Percentiles rank a stretch among this genome's conserved stretches.
phyloP scores from a whole-genome alignment of 2,113 vertebrate genomes.

The Sula dactylatra region DNA sequence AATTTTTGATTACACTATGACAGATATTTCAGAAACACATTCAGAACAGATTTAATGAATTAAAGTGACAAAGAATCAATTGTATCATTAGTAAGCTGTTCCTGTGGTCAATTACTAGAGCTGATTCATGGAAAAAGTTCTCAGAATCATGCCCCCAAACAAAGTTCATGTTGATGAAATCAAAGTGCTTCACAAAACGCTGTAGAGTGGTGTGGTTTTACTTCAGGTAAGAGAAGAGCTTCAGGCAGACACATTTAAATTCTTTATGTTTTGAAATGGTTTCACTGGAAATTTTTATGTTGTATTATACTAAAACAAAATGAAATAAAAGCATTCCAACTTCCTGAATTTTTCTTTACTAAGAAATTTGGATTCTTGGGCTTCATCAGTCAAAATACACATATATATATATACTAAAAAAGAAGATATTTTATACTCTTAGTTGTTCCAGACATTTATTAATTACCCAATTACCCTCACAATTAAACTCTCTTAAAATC shows the following conservation, averaged over 20 bases:
- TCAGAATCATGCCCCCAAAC: neutral
- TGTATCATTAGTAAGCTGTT: neutral
- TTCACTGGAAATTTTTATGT: neutral
- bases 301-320: neutral
- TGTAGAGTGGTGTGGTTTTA: neutral
- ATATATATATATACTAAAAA: neutral
- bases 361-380: neutral
- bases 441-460: neutral
- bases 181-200: neutral
- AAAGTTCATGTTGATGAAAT: neutral
- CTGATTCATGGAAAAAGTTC: neutral
- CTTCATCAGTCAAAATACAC: neutral
- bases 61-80: slow-evolving; percentile 10
- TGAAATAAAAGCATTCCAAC: neutral
- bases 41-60: neutral
- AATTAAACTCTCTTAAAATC: neutral
- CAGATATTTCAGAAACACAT: neutral
- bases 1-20: neutral
- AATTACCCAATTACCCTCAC: neutral
- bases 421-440: neutral
- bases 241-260: neutral
- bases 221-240: neutral
- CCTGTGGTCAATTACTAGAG: neutral
- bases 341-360: neutral
- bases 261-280: neutral